phyloP scores from a whole-genome alignment of 2,113 vertebrate species.

The Crypturellus undulatus region DNA sequence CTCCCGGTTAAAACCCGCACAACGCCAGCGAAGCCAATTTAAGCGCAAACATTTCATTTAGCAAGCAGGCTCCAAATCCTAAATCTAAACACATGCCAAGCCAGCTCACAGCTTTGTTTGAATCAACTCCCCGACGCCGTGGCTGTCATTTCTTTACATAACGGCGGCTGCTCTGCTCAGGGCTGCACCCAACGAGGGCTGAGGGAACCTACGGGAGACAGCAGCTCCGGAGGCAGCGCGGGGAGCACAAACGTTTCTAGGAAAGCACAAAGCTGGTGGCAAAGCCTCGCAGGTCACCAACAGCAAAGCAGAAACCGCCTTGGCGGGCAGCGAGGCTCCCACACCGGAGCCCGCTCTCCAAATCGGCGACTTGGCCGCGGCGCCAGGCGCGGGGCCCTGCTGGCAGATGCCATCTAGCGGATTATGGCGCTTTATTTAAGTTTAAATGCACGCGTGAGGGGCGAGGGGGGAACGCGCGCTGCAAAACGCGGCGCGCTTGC shows the following conservation, averaged over 20 bases:
- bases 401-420: constrained; percentile 78
- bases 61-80: constrained; percentile 43
- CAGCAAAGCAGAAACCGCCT: background rate
- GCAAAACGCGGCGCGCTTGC: background rate
- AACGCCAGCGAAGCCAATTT: constrained; percentile 34
- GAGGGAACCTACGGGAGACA: too few species aligned
- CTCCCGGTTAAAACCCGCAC: background rate
- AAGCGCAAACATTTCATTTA: constrained; percentile 64
- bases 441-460: background rate
- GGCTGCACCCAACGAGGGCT: background rate
- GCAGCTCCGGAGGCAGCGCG: background rate
- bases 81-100: constrained; percentile 65
- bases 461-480: background rate
- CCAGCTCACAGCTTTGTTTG: constrained; percentile 64
- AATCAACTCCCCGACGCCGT: constrained; percentile 65
- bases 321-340: background rate
- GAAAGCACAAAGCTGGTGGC: background rate
- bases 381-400: constrained; percentile 57
- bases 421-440: constrained; percentile 51
- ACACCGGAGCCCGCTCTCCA: background rate
- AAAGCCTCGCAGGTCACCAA: constrained; percentile 26
- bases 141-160: constrained; percentile 51
- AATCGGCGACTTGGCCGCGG: background rate
- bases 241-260: constrained; percentile 1
- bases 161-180: constrained; percentile 56